Evolutionary conservation across 2,113 vertebrate genomes (phyloP).

Genomic region (Tetrao urogallus): DNA sequence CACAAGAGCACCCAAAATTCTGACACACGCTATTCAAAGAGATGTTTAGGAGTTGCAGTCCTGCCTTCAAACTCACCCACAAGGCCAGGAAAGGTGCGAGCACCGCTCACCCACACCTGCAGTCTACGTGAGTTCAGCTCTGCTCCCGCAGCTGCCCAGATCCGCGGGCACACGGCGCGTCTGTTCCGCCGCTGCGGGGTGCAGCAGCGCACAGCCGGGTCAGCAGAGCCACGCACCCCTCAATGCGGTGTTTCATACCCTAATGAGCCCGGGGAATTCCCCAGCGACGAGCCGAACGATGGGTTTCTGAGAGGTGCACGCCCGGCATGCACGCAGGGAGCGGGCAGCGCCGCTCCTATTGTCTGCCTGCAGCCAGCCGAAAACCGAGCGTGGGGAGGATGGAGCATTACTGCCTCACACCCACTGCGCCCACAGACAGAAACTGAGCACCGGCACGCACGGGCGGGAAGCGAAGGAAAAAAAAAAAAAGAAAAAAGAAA

Average conservation of each 20-base stretch:
- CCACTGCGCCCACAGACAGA: background rate
- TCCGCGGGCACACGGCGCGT: background rate
- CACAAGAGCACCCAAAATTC: background rate
- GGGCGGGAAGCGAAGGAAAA: too few relatives aligned
- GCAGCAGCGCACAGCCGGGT: background rate
- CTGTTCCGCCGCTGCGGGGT: too few relatives aligned
- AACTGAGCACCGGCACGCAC: background rate
- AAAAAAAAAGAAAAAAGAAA: rapidly evolving
- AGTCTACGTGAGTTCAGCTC: background rate
- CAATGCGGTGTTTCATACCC: background rate
- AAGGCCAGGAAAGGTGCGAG: background rate
- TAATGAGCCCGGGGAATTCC: background rate
- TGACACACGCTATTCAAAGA: background rate
- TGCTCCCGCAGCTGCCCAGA: rapidly evolving
- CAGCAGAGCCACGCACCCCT: background rate
- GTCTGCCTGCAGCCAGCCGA: background rate
- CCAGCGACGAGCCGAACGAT: background rate
- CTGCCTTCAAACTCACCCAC: background rate
- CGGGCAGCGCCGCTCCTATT: background rate
- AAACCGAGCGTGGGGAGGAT: background rate
- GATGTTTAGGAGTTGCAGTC: background rate
- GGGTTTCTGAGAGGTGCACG: background rate
- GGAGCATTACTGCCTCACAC: too few relatives aligned
- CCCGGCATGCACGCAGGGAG: background rate
- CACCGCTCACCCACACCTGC: background rate